Percentiles rank a stretch among this genome's conserved stretches.
Evolutionary conservation across 2,797 vertebrate genomes (phyloP).

Genomic region (Xerus rutilus): DNA sequence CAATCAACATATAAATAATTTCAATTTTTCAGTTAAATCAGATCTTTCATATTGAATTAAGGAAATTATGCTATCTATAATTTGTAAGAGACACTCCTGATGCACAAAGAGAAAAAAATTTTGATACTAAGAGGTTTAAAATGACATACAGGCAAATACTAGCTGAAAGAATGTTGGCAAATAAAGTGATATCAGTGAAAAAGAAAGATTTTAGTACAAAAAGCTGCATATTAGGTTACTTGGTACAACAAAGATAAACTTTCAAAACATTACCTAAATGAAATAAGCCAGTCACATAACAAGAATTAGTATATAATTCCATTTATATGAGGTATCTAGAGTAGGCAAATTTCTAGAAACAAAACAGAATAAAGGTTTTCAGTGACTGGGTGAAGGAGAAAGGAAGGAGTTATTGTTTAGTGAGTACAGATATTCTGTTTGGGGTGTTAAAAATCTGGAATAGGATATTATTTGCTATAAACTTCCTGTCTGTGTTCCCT

Average conservation of each 20-base stretch:
- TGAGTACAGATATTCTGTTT: not conserved
- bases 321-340: not conserved
- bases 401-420: not conserved
- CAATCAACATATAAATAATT: not conserved
- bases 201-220: not conserved
- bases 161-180: not conserved
- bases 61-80: not conserved
- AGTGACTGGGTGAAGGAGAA: not conserved
- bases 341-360: not conserved
- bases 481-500: not conserved
- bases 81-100: not conserved
- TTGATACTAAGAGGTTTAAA: not conserved
- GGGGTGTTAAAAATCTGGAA: not conserved
- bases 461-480: not conserved
- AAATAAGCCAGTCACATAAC: not conserved
- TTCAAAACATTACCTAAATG: not conserved
- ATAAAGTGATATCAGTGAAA: not conserved
- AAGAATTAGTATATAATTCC: not conserved
- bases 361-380: not conserved
- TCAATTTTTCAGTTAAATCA: conserved; percentile 10
- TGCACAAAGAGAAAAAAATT: not conserved
- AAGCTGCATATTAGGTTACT: not conserved
- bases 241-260: not conserved
- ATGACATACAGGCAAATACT: not conserved
- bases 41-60: not conserved